Conservation (phyloP, 2,113 vertebrate species). For the Toxotes chatareus region DNA sequence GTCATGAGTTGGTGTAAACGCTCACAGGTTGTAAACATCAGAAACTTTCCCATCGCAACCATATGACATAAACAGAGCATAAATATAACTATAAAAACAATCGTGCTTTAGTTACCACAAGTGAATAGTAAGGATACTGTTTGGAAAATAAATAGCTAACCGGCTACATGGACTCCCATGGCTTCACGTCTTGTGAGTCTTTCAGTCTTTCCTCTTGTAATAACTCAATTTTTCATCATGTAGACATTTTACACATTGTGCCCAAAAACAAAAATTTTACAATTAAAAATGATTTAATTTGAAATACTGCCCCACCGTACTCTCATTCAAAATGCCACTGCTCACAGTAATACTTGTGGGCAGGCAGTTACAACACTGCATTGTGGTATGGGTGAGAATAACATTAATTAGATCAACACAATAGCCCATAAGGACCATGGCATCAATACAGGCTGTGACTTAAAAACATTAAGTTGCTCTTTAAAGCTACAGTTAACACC, state of each 20-base stretch:
- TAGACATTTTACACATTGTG: not conserved
- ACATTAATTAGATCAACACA: not conserved
- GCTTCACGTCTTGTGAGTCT: no score
- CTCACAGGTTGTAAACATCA: not conserved
- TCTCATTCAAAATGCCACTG: not conserved
- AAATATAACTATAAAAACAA: not conserved
- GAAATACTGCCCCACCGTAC: no score
- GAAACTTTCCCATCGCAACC: not conserved
- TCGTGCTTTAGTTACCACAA: not conserved
- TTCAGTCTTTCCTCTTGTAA: no score
- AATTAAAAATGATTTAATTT: not conserved
- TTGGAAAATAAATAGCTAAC: not conserved
- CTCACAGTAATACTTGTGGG: not conserved
- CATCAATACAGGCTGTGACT: not conserved
- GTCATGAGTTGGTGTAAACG: not conserved
- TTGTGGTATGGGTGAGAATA: not conserved
- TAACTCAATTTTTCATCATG: not conserved
- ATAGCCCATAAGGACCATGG: not conserved
- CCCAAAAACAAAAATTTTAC: not conserved
- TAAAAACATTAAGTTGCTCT: slow-evolving; percentile 2
- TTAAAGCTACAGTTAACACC: slow-evolving; percentile 4
- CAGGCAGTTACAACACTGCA: not conserved
- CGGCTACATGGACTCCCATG: no score
- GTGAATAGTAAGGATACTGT: not conserved
- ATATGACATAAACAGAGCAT: not conserved